Base-by-base conservation (phyloP, 1,140 invertebrate genomes). In the Brachionus rubens region DNA sequence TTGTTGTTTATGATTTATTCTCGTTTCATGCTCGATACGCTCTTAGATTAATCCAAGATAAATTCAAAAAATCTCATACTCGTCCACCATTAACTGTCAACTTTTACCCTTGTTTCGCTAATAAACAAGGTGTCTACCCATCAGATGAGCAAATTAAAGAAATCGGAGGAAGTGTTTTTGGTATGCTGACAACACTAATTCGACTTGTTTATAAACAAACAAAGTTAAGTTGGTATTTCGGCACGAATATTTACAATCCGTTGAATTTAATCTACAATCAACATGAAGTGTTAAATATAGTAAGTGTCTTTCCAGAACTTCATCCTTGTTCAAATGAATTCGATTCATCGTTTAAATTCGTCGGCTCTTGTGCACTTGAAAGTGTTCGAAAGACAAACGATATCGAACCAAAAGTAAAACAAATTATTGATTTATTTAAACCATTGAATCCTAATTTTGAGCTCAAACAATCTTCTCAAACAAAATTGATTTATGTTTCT, bases 401-500 rank as follows among this genome's bases (percentile, higher is more conserved):
- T 47, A n/a, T n/a, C n/a, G 65, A 26, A 26, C 24, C 30, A 47
- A 46, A 46, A 14, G 14, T 70, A 3, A 70, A 46, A 46, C 24
- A 54, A 9, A 21, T 14, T 28, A 9, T 54, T 24, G 28, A 30
- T 41, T 46, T 70, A 5, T 50, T 70, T n/a, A 10, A 46, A 10
- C 1, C 40, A n/a, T 16, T 50, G 3, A 70, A 46, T 6, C 30
- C 47, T n/a, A n/a, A n/a, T n/a, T n/a, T n/a, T n/a, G n/a, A n/a
- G n/a, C n/a, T n/a, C 19, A 28, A n/a, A 46, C 14, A 70, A 70
- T 7, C 24, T 46, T n/a, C 7, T 14, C 40, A 41, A 21, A 54
- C n/a, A 1, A 70, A 46, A 70, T 47, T 70, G 16, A 16, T 70
- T 0, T 70, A 70, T 33, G 65, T 46, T 26, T 70, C 65, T 46